phyloP scores from a whole-genome alignment of 2,888 invertebrate species.

The Standfussiana lucernea region DNA sequence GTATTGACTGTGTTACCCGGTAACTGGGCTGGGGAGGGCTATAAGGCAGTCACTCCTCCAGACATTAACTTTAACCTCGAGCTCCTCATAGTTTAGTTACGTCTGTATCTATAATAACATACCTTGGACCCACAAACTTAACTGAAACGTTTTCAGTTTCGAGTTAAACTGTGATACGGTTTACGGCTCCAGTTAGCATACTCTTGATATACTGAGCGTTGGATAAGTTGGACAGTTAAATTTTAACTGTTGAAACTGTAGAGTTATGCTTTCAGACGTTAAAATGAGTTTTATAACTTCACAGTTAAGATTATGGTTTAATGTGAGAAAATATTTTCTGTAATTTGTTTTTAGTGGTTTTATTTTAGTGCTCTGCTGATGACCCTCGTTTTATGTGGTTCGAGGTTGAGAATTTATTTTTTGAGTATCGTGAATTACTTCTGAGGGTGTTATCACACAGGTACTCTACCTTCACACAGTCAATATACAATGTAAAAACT shows the following conservation, averaged over 20 bases:
- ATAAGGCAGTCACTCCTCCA: background rate
- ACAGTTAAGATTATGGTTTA: slow-evolving; percentile 67
- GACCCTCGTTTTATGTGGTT: slow-evolving; percentile 12
- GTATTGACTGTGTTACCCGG: background rate
- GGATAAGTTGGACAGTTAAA: slow-evolving; percentile 73
- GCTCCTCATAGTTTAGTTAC: background rate
- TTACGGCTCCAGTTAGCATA: slow-evolving; percentile 63
- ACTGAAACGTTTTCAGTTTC: slow-evolving; percentile 59
- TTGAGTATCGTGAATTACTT: background rate
- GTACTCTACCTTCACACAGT: background rate
- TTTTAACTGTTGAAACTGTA: slow-evolving; percentile 66
- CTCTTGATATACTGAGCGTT: slow-evolving; percentile 63
- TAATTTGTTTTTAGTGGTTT: slow-evolving; percentile 59
- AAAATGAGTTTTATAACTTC: slow-evolving; percentile 66
- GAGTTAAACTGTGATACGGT: slow-evolving; percentile 63
- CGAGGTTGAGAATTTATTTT: background rate
- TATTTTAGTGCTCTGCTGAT: slow-evolving; percentile 36
- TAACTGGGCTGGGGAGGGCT: background rate
- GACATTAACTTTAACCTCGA: background rate
- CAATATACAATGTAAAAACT: too few relatives aligned
- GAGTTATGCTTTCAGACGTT: slow-evolving; percentile 64
- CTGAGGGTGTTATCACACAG: background rate
- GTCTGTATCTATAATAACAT: slow-evolving; percentile 17
- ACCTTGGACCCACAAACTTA: slow-evolving; percentile 36
- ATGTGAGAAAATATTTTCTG: slow-evolving; percentile 61